phyloP scores from a whole-genome alignment of 2,113 vertebrate species.

The Leptodactylus fuscus region DNA sequence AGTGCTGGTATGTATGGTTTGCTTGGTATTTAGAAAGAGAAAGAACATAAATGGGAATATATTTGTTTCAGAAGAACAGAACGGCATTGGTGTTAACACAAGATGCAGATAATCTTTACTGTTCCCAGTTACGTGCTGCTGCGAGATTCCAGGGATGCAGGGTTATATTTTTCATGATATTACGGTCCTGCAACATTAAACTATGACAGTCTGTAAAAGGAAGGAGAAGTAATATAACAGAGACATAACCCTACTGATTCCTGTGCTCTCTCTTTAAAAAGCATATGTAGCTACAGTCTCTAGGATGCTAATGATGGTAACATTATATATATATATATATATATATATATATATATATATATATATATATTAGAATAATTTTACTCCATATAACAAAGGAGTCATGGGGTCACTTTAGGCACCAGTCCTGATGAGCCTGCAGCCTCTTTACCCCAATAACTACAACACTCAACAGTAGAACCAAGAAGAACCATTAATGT shows the following conservation, averaged over 20 bases:
- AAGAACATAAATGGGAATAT: constrained; percentile 44
- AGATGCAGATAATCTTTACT: constrained; percentile 14
- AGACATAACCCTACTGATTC: background rate
- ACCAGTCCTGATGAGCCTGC: background rate
- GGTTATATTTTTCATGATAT: background rate
- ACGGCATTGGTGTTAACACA: background rate
- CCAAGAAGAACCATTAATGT: too few species aligned
- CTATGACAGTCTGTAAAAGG: background rate
- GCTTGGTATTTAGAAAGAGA: constrained; percentile 46
- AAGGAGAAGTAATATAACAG: background rate
- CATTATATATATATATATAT: too few species aligned
- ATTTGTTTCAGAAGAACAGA: background rate
- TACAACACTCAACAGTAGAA: background rate
- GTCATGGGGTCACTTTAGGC: background rate
- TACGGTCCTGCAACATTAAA: background rate
- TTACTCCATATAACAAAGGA: background rate
- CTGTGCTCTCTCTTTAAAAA: background rate
- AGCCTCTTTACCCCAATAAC: background rate
- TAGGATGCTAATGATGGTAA: background rate
- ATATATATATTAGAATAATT: background rate
- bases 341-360: too few species aligned
- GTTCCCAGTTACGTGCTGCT: background rate
- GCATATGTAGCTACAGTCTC: background rate
- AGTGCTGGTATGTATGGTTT: constrained; percentile 51
- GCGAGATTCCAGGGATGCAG: background rate